A percentile compares a stretch with the other conserved stretches of the same genome.
Conservation (phyloP, 2,888 invertebrate species). For the Drosophila cracens region DNA sequence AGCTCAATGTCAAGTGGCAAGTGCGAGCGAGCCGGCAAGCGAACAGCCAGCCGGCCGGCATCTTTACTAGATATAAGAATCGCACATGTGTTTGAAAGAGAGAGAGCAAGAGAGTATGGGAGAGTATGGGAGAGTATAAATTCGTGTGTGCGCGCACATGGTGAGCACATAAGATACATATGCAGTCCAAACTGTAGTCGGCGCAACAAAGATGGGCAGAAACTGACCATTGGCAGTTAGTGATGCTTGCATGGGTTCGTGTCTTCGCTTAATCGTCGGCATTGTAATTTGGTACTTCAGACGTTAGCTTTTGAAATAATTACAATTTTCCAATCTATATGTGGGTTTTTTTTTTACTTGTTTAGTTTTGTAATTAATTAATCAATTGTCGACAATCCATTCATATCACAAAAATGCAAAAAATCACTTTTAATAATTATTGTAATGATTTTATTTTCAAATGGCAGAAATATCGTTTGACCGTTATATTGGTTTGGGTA, state of each 20-base stretch:
- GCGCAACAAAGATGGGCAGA: not conserved
- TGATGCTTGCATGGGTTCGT: conserved; percentile 33
- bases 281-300: not conserved
- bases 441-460: conserved; percentile 56
- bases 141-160: conserved; percentile 16
- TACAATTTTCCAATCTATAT: not conserved
- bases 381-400: not conserved
- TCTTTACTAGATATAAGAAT: conserved; percentile 36
- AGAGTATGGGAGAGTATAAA: conserved; percentile 41
- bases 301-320: not conserved
- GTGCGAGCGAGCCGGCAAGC: conserved; percentile 54
- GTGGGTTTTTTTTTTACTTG: not conserved
- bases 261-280: conserved; percentile 33
- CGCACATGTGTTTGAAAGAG: conserved; percentile 3
- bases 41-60: conserved; percentile 55
- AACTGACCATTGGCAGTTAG: conserved; percentile 4
- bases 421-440: conserved; percentile 15
- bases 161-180: conserved; percentile 28
- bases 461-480: conserved; percentile 71
- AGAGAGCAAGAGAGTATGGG: conserved; percentile 30
- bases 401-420: not conserved
- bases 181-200: conserved; percentile 38
- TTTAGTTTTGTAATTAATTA: not conserved
- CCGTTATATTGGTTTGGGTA: conserved; percentile 59
- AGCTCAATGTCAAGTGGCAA: conserved; percentile 63